Conservation (phyloP, 2,113 vertebrate species). For the Petrocephalus zakoni region DNA sequence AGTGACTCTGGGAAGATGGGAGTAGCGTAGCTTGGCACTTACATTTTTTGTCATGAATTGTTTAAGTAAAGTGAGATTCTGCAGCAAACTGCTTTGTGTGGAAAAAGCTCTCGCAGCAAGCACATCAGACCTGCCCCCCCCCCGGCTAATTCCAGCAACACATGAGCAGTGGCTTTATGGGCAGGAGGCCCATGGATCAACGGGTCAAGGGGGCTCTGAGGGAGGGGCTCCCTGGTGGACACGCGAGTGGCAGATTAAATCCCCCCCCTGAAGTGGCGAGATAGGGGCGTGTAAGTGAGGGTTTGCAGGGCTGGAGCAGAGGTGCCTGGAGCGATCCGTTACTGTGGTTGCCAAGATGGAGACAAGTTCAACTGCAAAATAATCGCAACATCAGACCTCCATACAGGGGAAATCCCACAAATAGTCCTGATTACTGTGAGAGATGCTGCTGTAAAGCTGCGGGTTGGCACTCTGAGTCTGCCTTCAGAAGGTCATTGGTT, state of each 20-base stretch:
- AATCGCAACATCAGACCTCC: not conserved
- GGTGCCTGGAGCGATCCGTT: not conserved
- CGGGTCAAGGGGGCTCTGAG: slow-evolving; percentile 52
- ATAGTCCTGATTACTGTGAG: not conserved
- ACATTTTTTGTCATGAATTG: not conserved
- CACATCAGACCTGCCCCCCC: not conserved
- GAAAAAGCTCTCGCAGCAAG: not conserved
- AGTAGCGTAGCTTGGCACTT: not conserved
- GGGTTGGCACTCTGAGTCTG: not conserved
- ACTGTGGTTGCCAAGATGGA: not conserved
- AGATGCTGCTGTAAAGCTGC: not conserved
- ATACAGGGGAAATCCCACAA: not conserved
- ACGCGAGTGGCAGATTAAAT: slow-evolving; percentile 60
- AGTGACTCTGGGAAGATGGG: not conserved
- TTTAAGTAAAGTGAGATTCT: not conserved
- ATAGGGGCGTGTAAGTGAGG: slow-evolving; percentile 46
- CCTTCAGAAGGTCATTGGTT: not conserved
- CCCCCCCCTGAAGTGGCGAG: slow-evolving; percentile 46
- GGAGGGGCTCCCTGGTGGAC: slow-evolving; percentile 47
- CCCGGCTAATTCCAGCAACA: slow-evolving; percentile 56
- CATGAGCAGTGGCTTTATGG: slow-evolving; percentile 27
- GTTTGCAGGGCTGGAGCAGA: slow-evolving; percentile 42
- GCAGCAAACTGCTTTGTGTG: not conserved
- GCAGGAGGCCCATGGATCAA: slow-evolving; percentile 34
- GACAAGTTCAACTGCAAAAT: not conserved